phyloP scores from a whole-genome alignment of 2,113 vertebrate species.

The Acrocephalus arundinaceus region DNA sequence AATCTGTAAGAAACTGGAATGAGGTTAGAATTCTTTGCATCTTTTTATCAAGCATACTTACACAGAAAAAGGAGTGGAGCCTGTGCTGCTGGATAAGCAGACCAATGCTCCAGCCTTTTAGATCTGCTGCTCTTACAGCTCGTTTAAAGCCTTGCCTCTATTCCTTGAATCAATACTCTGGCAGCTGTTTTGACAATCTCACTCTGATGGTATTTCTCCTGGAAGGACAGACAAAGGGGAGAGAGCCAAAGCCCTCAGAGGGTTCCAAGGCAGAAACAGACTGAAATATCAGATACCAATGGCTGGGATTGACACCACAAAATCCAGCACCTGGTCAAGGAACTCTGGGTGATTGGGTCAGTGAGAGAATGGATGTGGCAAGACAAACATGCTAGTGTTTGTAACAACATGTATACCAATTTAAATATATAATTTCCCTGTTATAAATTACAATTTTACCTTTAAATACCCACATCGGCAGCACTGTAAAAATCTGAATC shows the following conservation, averaged over 20 bases:
- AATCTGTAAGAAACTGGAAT: not conserved
- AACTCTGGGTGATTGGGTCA: not conserved
- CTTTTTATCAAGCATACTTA: not conserved
- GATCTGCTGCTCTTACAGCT: constrained; percentile 41
- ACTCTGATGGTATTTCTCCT: constrained; percentile 29
- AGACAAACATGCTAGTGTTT: not conserved
- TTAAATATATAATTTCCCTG: not conserved
- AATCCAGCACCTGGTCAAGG: not conserved
- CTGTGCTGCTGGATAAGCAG: not conserved
- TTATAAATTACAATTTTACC: not conserved
- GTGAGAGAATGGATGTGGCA: not conserved
- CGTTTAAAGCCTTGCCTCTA: constrained; percentile 40
- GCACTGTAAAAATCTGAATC: not conserved
- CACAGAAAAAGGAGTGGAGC: not conserved
- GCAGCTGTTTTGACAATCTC: constrained; percentile 60
- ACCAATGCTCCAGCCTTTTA: constrained; percentile 25
- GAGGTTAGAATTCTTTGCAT: constrained; percentile 17
- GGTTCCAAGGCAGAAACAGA: not conserved
- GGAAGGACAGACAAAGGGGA: not conserved
- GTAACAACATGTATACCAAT: not conserved
- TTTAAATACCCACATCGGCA: not conserved
- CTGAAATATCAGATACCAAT: not conserved
- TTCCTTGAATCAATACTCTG: constrained; percentile 59
- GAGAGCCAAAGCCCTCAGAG: constrained; percentile 6
- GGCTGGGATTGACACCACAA: not conserved